Evolutionary conservation across 92 coral and sea anemone genomes (phyloP).

Genomic region (Phenganax marumi): DNA sequence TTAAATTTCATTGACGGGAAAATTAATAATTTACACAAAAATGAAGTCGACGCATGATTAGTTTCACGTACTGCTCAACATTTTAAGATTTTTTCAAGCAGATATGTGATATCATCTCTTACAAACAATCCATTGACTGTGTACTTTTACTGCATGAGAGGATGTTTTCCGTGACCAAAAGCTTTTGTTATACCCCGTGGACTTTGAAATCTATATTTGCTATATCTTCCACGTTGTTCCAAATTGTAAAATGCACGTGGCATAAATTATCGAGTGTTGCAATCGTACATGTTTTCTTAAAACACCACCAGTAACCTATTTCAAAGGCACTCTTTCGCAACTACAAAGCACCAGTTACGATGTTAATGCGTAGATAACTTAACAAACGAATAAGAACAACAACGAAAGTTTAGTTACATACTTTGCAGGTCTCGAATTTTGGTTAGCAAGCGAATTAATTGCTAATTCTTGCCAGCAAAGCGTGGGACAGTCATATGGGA

Average conservation of each 20-base stretch:
- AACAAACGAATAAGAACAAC: too few species aligned
- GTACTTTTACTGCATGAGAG: neutral
- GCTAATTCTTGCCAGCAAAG: too few species aligned
- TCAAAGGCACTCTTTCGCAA: neutral
- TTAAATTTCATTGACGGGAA: too few species aligned
- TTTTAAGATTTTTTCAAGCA: neutral
- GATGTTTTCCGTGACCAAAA: too few species aligned
- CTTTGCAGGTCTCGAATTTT: neutral
- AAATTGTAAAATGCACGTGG: slow-evolving; percentile 14
- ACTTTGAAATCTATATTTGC: neutral
- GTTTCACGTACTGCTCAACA: neutral
- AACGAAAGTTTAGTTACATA: too few species aligned
- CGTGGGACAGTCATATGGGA: too few species aligned
- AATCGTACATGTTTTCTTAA: neutral
- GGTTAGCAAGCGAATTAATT: neutral
- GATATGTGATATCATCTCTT: neutral
- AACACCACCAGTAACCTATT: slow-evolving; percentile 19
- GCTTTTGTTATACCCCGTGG: too few species aligned
- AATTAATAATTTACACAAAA: neutral
- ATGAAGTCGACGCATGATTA: neutral
- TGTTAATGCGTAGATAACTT: neutral
- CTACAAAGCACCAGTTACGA: neutral
- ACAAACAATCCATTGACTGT: neutral
- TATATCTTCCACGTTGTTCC: neutral
- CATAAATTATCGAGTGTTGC: slow-evolving; percentile 23